These are phyloP conservation scores for Dendrolimus houi DNA, from an alignment of 2,888 invertebrate genomes.

Conservation along the genomic window DNA sequence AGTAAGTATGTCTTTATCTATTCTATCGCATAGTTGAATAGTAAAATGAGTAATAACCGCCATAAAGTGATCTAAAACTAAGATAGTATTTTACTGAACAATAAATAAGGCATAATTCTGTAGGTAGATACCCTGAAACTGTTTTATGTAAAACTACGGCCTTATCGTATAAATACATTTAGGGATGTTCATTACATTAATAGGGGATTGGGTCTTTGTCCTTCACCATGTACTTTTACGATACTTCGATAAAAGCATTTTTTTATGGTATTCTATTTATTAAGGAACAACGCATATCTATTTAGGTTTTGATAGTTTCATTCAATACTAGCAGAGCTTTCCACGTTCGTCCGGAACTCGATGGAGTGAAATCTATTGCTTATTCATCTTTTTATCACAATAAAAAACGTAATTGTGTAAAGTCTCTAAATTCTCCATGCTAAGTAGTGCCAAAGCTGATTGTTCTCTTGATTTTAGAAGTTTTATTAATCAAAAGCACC, in stretches of 20 bases:
- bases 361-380: too few species aligned
- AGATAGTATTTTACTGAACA: constrained; percentile 2
- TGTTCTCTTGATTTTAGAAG: too few species aligned
- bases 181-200: constrained; percentile 34
- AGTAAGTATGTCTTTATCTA: constrained; percentile 63
- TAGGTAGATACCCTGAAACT: neutral
- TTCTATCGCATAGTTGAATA: neutral
- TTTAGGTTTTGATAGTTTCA: too few species aligned
- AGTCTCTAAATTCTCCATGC: too few species aligned
- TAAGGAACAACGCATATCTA: too few species aligned
- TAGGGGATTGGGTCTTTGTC: constrained; percentile 29
- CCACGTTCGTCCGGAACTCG: too few species aligned
- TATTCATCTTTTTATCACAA: too few species aligned
- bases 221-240: constrained; percentile 37
- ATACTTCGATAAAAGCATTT: constrained; percentile 30
- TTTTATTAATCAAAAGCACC: too few species aligned
- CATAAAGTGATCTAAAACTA: constrained; percentile 1
- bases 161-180: constrained; percentile 25
- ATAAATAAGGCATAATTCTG: constrained; percentile 1
- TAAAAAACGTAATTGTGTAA: too few species aligned
- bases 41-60: neutral
- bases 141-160: constrained; percentile 16
- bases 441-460: too few species aligned
- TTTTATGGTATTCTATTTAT: neutral
- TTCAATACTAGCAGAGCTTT: too few species aligned